Conservation (phyloP, 2,888 invertebrate species). For the Dastarcus helophoroides region DNA sequence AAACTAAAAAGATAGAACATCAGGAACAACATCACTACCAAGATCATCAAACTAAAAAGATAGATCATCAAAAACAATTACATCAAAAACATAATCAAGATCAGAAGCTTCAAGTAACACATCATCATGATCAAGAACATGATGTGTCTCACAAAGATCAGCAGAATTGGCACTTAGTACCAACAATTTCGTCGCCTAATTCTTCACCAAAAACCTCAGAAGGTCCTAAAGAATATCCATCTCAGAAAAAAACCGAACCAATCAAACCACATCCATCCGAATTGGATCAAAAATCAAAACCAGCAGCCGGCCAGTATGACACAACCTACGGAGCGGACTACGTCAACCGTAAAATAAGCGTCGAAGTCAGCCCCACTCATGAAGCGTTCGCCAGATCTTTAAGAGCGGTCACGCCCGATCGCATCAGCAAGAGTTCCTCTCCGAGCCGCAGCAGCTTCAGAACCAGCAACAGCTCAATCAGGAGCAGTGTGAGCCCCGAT, state of each 20-base stretch:
- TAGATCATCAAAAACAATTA: no score
- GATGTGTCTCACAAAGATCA: no score
- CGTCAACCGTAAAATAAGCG: slow-evolving; percentile 44
- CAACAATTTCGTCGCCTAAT: no score
- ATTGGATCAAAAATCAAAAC: slow-evolving; percentile 25
- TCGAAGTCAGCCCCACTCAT: slow-evolving; percentile 59
- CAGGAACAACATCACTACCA: no score
- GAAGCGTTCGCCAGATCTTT: slow-evolving; percentile 66
- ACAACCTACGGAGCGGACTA: slow-evolving; percentile 51
- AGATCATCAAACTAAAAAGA: no score
- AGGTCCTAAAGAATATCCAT: slow-evolving; percentile 3
- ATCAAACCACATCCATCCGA: slow-evolving; percentile 27
- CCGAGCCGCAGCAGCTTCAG: slow-evolving; percentile 44
- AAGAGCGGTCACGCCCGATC: slow-evolving; percentile 51
- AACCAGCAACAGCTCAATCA: slow-evolving; percentile 43
- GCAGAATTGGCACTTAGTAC: no score
- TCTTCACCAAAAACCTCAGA: no score
- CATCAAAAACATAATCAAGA: no score
- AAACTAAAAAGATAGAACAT: no score
- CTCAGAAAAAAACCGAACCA: slow-evolving; percentile 19
- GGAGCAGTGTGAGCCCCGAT: slow-evolving; percentile 40
- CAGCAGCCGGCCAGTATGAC: slow-evolving; percentile 41
- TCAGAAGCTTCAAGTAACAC: no score
- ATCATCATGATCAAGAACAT: no score
- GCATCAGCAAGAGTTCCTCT: slow-evolving; percentile 40